phyloP scores from a whole-genome alignment of 1,140 invertebrate species.

The Plutomurus gul region DNA sequence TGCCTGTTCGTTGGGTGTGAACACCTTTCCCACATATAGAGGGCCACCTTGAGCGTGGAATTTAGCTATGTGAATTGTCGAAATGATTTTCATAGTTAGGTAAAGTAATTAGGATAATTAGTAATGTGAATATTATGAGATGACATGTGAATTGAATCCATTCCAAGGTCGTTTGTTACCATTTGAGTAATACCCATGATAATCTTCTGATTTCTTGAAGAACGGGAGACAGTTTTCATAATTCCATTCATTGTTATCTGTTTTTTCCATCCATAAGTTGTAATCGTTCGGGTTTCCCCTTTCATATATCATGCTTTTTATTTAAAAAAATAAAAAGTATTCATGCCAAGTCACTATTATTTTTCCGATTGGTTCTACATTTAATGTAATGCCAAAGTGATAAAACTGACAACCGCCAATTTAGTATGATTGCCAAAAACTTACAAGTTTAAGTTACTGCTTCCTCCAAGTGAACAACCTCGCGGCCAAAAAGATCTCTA shows the following conservation, averaged over 20 bases:
- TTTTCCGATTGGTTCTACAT: too few species aligned
- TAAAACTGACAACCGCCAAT: neutral
- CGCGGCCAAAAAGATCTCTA: constrained; percentile 41
- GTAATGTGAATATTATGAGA: neutral
- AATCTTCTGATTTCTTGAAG: constrained; percentile 59
- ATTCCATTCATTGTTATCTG: constrained; percentile 63
- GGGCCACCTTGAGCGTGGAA: neutral
- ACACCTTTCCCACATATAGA: neutral
- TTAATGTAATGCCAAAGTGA: too few species aligned
- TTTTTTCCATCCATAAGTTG: constrained; percentile 61
- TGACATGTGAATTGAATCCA: neutral
- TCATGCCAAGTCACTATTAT: too few species aligned
- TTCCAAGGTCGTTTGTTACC: too few species aligned
- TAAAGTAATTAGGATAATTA: neutral
- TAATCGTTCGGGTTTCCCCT: constrained; percentile 37
- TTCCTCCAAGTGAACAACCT: constrained; percentile 44
- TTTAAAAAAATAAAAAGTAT: neutral
- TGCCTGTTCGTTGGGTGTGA: constrained; percentile 53
- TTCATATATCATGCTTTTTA: constrained; percentile 40
- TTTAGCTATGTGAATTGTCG: neutral
- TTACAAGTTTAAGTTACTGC: constrained; percentile 21
- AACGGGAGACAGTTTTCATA: constrained; percentile 61
- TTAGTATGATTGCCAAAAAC: neutral
- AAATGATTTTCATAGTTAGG: neutral
- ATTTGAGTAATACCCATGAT: constrained; percentile 20